Percentiles rank a stretch among this genome's conserved stretches.
Conservation (phyloP, 1,140 invertebrate genomes). For the Eriosoma lanigerum region DNA sequence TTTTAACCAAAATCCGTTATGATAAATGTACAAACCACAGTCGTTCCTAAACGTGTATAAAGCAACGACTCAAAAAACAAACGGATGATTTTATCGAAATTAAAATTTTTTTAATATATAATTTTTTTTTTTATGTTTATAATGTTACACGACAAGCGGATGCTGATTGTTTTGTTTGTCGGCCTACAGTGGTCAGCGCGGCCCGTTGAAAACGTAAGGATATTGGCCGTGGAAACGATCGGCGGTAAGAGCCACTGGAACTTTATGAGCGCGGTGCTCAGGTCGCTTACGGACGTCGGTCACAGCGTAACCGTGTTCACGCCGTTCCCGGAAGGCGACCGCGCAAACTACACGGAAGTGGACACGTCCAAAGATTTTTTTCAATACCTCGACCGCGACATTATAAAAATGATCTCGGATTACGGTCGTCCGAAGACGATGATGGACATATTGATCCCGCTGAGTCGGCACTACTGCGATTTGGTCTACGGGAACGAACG, state of each 20-base stretch:
- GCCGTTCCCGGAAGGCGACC: neutral
- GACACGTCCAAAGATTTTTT: conserved; percentile 8
- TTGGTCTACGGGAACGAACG: neutral
- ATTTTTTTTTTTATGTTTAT: no score
- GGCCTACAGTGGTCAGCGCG: neutral
- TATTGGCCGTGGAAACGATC: neutral
- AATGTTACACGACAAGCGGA: no score
- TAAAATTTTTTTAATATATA: no score
- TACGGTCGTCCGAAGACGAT: no score
- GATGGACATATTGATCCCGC: no score
- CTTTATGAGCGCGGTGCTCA: conserved; percentile 23
- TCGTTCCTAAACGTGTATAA: no score
- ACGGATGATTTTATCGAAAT: no score
- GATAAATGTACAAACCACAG: no score
- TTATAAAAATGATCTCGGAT: neutral
- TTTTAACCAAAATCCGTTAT: no score
- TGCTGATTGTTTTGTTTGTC: neutral
- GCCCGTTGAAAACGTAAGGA: neutral
- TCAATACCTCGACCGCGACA: neutral
- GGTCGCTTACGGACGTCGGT: neutral
- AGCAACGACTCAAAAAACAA: no score
- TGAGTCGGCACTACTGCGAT: neutral
- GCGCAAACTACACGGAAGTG: conserved; percentile 21
- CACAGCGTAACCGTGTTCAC: conserved; percentile 38
- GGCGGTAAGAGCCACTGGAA: conserved; percentile 18